Conservation (phyloP, 2,113 vertebrate genomes). For the Phasianus colchicus region DNA sequence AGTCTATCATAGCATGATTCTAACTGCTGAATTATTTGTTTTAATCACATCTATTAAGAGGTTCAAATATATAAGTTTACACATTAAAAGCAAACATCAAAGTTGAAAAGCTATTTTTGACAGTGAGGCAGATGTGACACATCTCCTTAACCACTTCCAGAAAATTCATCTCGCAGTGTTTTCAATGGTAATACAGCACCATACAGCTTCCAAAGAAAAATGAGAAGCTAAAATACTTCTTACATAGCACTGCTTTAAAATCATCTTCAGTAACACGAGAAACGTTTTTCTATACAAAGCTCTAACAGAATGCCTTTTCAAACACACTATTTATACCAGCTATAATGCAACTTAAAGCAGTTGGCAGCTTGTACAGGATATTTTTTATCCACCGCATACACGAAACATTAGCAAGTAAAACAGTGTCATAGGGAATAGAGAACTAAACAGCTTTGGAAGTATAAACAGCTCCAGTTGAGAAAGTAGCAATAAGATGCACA, state of each 20-base stretch:
- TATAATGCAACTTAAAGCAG: not conserved
- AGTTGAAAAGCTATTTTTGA: not conserved
- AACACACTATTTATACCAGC: not conserved
- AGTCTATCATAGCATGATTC: not conserved
- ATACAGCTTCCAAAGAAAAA: not conserved
- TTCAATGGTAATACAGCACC: not conserved
- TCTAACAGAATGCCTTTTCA: not conserved
- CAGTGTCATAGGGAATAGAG: not conserved
- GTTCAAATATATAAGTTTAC: not conserved
- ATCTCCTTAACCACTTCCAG: not conserved
- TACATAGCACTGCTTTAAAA: not conserved
- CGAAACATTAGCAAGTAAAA: not conserved
- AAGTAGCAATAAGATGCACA: not conserved
- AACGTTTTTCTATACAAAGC: not conserved
- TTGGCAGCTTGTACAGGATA: not conserved
- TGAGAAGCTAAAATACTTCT: not conserved
- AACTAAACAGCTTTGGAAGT: not conserved
- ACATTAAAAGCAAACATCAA: too few relatives aligned
- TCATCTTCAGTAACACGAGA: not conserved
- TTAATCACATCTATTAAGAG: not conserved
- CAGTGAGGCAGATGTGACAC: not conserved
- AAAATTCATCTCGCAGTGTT: not conserved
- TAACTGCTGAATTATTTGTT: not conserved
- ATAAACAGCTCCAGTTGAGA: not conserved
- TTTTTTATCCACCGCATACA: not conserved